Percentiles rank a stretch among this genome's conserved stretches.
Conservation (phyloP, 2,797 vertebrate genomes). For the Hybognathus amarus region DNA sequence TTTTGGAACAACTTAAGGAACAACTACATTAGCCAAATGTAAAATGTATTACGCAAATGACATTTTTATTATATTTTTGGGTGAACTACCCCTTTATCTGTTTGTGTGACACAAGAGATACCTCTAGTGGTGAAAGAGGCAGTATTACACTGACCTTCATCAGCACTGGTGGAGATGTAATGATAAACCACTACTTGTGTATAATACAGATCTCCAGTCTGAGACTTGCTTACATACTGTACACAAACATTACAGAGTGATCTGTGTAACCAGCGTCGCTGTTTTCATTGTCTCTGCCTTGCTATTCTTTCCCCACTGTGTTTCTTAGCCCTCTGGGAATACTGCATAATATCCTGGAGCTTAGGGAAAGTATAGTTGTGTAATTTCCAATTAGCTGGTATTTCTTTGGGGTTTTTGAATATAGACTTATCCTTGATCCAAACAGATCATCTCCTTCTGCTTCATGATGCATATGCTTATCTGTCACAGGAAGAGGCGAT, state of each 20-base stretch:
- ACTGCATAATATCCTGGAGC: background rate
- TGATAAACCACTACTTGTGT: conserved; percentile 1
- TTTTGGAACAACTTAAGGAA: too few relatives aligned
- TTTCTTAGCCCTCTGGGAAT: conserved; percentile 19
- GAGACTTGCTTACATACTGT: background rate
- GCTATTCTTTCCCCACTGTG: background rate
- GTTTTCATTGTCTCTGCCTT: conserved; percentile 8
- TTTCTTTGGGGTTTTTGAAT: background rate
- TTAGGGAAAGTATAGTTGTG: conserved; percentile 20
- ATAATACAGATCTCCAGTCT: background rate
- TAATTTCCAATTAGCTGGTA: background rate
- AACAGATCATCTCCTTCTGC: background rate
- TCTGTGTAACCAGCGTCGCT: background rate
- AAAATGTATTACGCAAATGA: too few relatives aligned
- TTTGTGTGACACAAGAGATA: conserved; percentile 35
- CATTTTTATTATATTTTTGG: too few relatives aligned
- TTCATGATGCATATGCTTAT: background rate
- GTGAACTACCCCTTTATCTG: background rate
- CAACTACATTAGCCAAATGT: too few relatives aligned
- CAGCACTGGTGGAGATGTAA: background rate
- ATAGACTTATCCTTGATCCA: background rate
- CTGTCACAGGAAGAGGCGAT: conserved; percentile 88
- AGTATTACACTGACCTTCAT: conserved; percentile 19
- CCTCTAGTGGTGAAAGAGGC: conserved; percentile 46
- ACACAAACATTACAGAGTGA: background rate